Base-by-base conservation (phyloP, 1,140 invertebrate species). In the Ditylenchus dipsaci region DNA sequence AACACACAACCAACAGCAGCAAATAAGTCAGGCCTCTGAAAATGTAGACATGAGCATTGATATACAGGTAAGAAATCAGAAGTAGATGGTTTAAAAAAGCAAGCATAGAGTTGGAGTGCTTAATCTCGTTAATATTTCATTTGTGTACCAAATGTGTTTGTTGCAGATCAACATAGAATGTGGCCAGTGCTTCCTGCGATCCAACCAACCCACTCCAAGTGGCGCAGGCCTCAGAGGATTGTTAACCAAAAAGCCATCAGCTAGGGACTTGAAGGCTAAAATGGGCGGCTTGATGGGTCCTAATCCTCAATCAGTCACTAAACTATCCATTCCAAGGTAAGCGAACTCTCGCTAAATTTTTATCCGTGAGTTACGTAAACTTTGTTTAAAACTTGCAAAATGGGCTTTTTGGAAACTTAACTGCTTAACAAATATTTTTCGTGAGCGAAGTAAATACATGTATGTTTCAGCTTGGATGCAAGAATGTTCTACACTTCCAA, bases 21-120 rank as follows among this genome's bases (percentile, higher is more conserved):
- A 56, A 56, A 13, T 3, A 5, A 5, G 53, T 13, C 53, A 23
- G 15, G 1, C 38, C 27, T 26, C 23, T 21, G 65, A 82, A 38
- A 76, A 47, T 26, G 76, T 81, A 7, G 80, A 81, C 57, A 78
- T 81, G 64, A 74, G 81, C 64, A 75, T 81, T 53, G 80, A 82
- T 62, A 80, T 82, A n/a, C 74, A 78, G 67, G 74, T 75, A 42
- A 26, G 56, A 19, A n/a, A 8, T 49, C 17, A 67, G 29, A n/a
- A n/a, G n/a, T n/a, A n/a, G 29, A 1, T 30, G 53, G 5, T 61
- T 19, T 11, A 17, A 11, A 1, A 33, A 11, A 45, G n/a, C 43
- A 45, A n/a, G n/a, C n/a, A n/a, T n/a, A n/a, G n/a, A n/a, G n/a
- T n/a, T n/a, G n/a, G n/a, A n/a, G n/a, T n/a, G n/a, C n/a, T n/a